Base-by-base conservation (phyloP, 2,888 invertebrate genomes). In the Epirrhoe tristata region DNA sequence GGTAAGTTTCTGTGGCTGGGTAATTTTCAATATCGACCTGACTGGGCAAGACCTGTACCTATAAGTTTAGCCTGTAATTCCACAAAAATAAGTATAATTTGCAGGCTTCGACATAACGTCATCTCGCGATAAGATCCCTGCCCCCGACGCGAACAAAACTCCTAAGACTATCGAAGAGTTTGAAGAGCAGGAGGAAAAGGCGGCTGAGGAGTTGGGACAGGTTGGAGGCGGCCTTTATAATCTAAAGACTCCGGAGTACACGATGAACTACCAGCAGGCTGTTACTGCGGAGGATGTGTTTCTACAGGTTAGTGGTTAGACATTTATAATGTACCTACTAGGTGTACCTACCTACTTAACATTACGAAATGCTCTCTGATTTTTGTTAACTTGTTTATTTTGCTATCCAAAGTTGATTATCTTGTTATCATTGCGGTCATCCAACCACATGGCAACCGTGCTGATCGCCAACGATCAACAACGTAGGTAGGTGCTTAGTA, bases 231-330 rank as follows among this genome's bases (percentile, higher is more conserved):
- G 93, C 5, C 79, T 94, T 17, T 96, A 96, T 73, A 95, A 95
- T 66, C 94, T 96, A 52, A 94, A 94, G 81, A 89, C 94, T 24
- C 97, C 97, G 0, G 94, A 94, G 73, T 98, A 97, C 89, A 96
- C 96, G 46, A 96, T 98, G 85, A 95, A 95, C 73, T 98, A 97
- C 86, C 96, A 97, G 76, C 98, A 98, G 87, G 94, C 96, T 43
- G 97, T 98, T 0, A 95, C 96, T 7, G 95, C 98, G 0, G 97
- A 98, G 85, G 98, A 98, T 87, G 95, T 98, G 7, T 98, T 95
- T 87, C 93, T 98, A 58, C 97, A 97, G 93, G 97, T 97, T 84
- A 50, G 66, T 62, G n/a, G 6, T 7, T 43, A 53, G 1, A 36
- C 36, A 36, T 7, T 6, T 12, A 12, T 12, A 43, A 1, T 12